Base-by-base conservation (phyloP, 2,797 vertebrate species). In the Periophthalmus magnuspinnatus region DNA sequence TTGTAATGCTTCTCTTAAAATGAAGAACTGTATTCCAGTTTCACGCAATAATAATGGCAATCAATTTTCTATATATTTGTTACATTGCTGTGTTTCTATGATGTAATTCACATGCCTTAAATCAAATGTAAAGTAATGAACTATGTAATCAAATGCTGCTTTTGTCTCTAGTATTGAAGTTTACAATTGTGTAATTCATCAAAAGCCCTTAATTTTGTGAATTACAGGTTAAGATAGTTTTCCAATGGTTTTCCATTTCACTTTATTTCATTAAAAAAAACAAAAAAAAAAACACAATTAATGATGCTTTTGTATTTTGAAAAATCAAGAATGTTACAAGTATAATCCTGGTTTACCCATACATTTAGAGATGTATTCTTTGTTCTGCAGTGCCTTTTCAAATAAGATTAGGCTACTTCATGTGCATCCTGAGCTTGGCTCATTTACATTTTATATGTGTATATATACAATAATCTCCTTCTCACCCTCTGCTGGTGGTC, bases 121-220 rank as follows among this genome's bases (percentile, higher is more conserved):
- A 74, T 63, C 67, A 67, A n/a, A 50, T 66, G 14, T 65, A 1
- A 33, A 65, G 13, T 5, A 41, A 16, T 45, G 69, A 68, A 83
- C 71, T 62, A 38, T 24, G 3, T 56, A 33, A 33, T 17, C 14
- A 58, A 7, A 32, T 66, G n/a, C 67, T 65, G 62, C 63, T 69
- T 17, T 71, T 71, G 24, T 57, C 28, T 47, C 73, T 59, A 76
- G 78, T 76, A 64, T 74, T 19, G 52, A 65, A 3, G 70, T 85
- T 85, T 84, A 32, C 28, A 58, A 17, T 17, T 16, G 52, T 13
- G 52, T 55, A 8, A 21, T 52, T n/a, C 50, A 55, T 21, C 52
- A 22, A 55, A 55, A 55, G 52, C 52, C 55, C 52, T 55, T 55
- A 9, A 55, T 55, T 55, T 22, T 1, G 36, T 38, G 10, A 38